Evolutionary conservation across 30 jellyfish, hydroid and myxozoan species (phyloP).

Genomic region (Aurelia aurita complex sp. Pacific): DNA sequence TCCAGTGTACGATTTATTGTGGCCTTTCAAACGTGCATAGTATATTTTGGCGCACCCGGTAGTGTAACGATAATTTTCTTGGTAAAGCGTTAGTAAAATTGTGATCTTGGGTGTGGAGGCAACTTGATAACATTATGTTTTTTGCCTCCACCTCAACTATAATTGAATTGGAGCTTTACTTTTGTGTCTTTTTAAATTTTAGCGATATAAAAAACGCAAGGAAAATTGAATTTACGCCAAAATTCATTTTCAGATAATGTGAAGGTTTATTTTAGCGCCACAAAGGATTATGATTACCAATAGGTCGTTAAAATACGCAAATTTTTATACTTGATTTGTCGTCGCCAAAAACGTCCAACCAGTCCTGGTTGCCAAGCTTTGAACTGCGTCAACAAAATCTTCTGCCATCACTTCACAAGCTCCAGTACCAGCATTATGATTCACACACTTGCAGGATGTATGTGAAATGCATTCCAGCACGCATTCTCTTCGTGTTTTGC

Average conservation of each 20-base stretch:
- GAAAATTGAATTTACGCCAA: background rate
- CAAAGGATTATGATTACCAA: too few relatives aligned
- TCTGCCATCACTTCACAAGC: slow-evolving; percentile 17
- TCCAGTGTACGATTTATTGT: background rate
- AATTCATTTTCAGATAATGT: too few relatives aligned
- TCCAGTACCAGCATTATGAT: slow-evolving; percentile 8
- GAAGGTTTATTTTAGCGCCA: too few relatives aligned
- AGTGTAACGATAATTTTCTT: background rate
- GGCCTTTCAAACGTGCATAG: background rate
- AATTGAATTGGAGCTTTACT: too few relatives aligned
- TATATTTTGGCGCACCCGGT: too few relatives aligned
- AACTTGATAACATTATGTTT: too few relatives aligned
- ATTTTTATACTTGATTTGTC: slow-evolving; percentile 2
- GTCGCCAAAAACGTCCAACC: slow-evolving; percentile 54
- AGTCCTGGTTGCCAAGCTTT: background rate
- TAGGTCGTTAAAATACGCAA: background rate
- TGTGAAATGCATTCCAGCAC: slow-evolving; percentile 27
- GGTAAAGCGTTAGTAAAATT: background rate
- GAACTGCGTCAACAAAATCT: background rate
- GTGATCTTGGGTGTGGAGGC: background rate
- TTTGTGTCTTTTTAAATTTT: too few relatives aligned
- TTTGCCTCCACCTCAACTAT: too few relatives aligned
- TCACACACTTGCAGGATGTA: slow-evolving; percentile 19
- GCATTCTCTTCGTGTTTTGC: slow-evolving; percentile 29
- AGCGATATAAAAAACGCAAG: background rate